Evolutionary conservation across 1,140 invertebrate species (phyloP), one percentile per base, ranked within the genome.

Genomic region (Diplogasteroides magnus): DNA sequence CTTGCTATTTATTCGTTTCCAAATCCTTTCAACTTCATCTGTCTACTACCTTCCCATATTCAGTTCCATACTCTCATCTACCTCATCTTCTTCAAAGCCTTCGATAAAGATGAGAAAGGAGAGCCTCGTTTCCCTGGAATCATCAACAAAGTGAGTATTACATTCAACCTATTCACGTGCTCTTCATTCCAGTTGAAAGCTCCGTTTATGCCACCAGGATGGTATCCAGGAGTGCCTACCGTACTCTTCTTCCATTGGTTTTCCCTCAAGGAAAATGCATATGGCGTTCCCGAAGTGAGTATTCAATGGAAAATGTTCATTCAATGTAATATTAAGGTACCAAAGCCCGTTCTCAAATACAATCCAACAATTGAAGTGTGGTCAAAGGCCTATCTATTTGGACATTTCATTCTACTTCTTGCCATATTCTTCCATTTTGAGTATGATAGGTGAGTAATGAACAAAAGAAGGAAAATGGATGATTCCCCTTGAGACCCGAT

Each of bases 361-460:
- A 78, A 78, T 48, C 80, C 80, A 11, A 31, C 68, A 19, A 32
- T 82, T 29, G 19, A 65, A 15, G 26, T 72, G 19, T 76, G 77
- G 69, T 68, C 76, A 15, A 82, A 78, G 64, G 57, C 73, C 2
- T 82, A 82, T 61, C 69, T 75, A 28, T 31, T 76, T 2, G 68
- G 31, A 0, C 81, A 83, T 28, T 82, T 82, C 62, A n/a, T 80
- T 2, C 70, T 82, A 2, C 60, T 82, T 1, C 48, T 82, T 19
- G 71, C 69, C 28, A 82, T 83, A 28, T 82, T 82, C 74, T 73
- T 82, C 65, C 80, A 82, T 64, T 82, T 82, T 68, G 80, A 82
- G 75, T 83, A 82, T 67, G 80, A 82, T 60, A 32, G 80, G 37
- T 48, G 6, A 48, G 37, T 48, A 11, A 48, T 48, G 37, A 6